These are phyloP conservation scores for Gorsachius goisagi DNA, from an alignment of 2,113 vertebrate species.

Conservation along the genomic window DNA sequence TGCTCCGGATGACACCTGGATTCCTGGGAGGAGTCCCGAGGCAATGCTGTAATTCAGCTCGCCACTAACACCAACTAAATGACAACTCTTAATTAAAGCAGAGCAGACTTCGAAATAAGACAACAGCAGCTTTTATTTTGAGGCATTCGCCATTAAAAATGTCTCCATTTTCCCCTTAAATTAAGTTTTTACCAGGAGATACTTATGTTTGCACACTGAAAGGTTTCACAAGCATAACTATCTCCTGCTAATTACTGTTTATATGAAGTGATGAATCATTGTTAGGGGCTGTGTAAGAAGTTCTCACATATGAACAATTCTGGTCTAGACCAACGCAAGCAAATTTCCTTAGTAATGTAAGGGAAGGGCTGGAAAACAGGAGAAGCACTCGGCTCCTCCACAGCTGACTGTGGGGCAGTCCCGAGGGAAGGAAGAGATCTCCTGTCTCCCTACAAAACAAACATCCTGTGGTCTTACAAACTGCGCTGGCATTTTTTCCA, in stretches of 20 bases:
- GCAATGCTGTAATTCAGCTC: background rate
- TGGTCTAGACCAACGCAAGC: background rate
- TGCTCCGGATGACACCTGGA: background rate
- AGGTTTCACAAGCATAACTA: background rate
- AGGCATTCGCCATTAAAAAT: background rate
- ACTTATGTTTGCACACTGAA: background rate
- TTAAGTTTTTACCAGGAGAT: background rate
- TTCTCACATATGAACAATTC: background rate
- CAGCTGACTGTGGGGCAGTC: background rate
- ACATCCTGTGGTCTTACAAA: conserved; percentile 46
- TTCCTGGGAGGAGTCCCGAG: background rate
- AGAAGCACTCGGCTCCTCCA: background rate
- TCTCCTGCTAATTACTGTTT: background rate
- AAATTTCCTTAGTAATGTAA: background rate
- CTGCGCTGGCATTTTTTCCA: background rate
- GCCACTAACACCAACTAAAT: background rate
- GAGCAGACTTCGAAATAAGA: background rate
- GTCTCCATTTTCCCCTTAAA: background rate
- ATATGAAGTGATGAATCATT: conserved; percentile 28
- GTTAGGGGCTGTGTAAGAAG: background rate
- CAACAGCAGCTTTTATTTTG: background rate
- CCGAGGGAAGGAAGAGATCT: background rate
- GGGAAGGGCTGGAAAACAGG: background rate
- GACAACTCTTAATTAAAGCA: background rate
- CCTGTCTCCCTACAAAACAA: conserved; percentile 44